Evolutionary conservation across 2,888 invertebrate genomes (phyloP), one percentile per base, ranked within the genome.

Genomic region (Athalia circularis): DNA sequence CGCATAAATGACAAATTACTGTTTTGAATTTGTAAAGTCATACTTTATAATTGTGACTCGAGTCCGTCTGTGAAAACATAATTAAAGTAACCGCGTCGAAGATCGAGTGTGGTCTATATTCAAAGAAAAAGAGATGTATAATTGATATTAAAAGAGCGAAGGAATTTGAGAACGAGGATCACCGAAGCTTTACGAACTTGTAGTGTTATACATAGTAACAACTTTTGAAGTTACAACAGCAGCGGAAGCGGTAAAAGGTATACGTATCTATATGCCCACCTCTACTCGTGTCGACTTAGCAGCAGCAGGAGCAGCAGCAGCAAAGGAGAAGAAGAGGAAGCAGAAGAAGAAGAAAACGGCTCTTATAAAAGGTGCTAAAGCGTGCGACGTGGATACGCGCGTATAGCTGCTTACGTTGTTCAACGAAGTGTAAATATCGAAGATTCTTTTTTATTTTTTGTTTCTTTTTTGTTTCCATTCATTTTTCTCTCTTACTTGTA

Each of bases 351-450:
- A 70, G 57, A 59, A 9, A 57, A 70, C 70, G 70, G 70, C 50
- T 70, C 57, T 70, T 70, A 70, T 70, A 70, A 70, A 70, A 70
- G 70, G 70, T 70, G 70, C 70, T 70, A 70, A 70, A 70, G 70
- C 57, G 70, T 70, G 70, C 70, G 50, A 70, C 52, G 70, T 29
- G 70, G n/a, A 50, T 68, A 8, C 43, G 5, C 6, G 64, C 64
- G 29, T 29, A 64, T 43, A 43, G 68, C 15, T 11, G 29, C 65
- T 4, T 15, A 52, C n/a, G 57, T 11, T 57, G 57, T 70, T 57
- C 70, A 59, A 70, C 15, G 11, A 45, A 59, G 70, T 70, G 70
- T 70, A 70, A 70, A 70, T 70, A 70, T 70, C 57, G 47, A 3
- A 4, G 70, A 57, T 57, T 68, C 54, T 29, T 57, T 68, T 68